Evolutionary conservation across 2,113 vertebrate species (phyloP).

Genomic region (Sialia sialis): DNA sequence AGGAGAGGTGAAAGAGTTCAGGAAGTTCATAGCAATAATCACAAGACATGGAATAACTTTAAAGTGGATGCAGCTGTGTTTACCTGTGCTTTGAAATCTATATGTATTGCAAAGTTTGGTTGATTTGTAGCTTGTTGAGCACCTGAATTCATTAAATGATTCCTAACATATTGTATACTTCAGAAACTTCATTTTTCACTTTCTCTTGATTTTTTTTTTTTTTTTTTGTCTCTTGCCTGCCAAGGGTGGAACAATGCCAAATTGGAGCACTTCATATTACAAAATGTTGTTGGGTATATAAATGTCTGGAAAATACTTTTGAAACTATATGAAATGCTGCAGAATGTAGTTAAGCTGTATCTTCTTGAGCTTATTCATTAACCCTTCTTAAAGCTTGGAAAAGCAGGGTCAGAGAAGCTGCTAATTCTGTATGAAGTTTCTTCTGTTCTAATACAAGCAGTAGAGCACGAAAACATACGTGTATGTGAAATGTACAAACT

Average conservation of each 20-base stretch:
- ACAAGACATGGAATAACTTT: background rate
- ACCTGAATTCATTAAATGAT: constrained; percentile 15
- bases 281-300: background rate
- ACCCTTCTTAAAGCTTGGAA: background rate
- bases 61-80: constrained; percentile 29
- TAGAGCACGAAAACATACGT: fast-evolving
- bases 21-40: background rate
- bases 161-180: background rate
- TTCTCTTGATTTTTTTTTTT: constrained; percentile 21
- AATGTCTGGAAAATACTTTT: background rate
- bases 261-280: background rate
- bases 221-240: constrained; percentile 20
- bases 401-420: background rate
- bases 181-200: constrained; percentile 25
- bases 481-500: background rate
- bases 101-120: background rate
- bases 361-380: background rate
- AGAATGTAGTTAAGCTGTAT: background rate
- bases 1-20: background rate
- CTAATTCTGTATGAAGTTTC: background rate
- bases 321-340: background rate
- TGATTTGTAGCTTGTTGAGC: constrained; percentile 13
- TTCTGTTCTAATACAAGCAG: background rate
- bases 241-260: constrained; percentile 30
- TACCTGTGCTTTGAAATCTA: constrained; percentile 19